Evolutionary conservation across 2,113 vertebrate genomes (phyloP).

Genomic region (Echinops telfairi): DNA sequence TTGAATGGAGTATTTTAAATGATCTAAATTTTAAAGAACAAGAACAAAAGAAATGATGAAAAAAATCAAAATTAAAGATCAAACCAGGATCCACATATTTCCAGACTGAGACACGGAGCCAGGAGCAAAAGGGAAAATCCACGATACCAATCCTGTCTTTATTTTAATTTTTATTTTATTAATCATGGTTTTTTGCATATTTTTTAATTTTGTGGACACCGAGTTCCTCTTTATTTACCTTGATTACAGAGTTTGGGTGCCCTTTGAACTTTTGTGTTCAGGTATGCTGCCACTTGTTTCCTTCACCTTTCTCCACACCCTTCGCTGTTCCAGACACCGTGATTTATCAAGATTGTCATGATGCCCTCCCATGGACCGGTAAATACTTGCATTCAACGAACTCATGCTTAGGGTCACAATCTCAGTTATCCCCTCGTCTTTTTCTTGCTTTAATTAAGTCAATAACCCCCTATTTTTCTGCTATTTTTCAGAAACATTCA

Average conservation of each 20-base stretch:
- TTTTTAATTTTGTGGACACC: not conserved
- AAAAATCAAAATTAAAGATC: not conserved
- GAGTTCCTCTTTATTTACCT: not conserved
- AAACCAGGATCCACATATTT: not conserved
- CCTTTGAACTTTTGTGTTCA: not conserved
- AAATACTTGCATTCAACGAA: not conserved
- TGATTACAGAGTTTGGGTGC: not conserved
- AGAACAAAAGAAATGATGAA: not conserved
- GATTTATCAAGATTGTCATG: not conserved
- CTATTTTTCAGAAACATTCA: not conserved
- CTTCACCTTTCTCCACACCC: no score
- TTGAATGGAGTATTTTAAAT: not conserved
- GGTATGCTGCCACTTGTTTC: no score
- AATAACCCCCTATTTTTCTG: not conserved
- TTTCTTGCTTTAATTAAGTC: not conserved
- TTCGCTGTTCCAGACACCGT: not conserved
- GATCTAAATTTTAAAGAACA: not conserved
- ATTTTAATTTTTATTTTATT: slow-evolving; percentile 14
- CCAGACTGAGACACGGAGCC: not conserved
- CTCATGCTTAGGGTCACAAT: not conserved
- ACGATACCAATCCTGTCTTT: not conserved
- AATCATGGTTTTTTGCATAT: slow-evolving; percentile 4
- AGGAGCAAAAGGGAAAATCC: not conserved
- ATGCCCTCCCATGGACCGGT: not conserved
- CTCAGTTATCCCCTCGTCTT: not conserved